These are phyloP conservation scores for Bradypodion pumilum DNA, from an alignment of 2,797 vertebrate species.

Conservation along the genomic window DNA sequence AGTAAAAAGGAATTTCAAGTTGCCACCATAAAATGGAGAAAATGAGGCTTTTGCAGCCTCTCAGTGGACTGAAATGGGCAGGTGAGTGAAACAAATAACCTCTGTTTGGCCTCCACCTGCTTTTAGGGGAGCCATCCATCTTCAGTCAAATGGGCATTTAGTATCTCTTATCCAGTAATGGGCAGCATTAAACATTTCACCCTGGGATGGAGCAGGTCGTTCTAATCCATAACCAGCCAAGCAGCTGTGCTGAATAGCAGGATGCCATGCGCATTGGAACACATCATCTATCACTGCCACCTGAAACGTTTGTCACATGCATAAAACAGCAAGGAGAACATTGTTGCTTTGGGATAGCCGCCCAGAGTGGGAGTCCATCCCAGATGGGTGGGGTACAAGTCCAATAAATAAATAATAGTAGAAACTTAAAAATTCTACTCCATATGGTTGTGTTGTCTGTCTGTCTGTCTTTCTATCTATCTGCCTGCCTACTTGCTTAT, in stretches of 20 bases:
- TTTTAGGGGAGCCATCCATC: background rate
- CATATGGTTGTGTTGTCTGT: background rate
- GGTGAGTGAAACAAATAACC: slow-evolving; percentile 12
- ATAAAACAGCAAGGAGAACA: background rate
- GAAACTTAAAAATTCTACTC: background rate
- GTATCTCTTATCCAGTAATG: background rate
- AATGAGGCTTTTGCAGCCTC: background rate
- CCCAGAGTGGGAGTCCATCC: too few relatives aligned
- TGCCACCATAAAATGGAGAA: slow-evolving; percentile 11
- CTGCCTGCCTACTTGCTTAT: background rate
- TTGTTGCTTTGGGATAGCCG: background rate
- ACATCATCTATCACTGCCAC: background rate
- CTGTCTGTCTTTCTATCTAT: background rate
- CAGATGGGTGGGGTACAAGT: too few relatives aligned
- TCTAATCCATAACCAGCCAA: background rate
- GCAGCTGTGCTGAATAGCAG: background rate
- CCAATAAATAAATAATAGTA: too few relatives aligned
- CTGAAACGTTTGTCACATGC: background rate
- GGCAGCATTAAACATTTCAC: background rate
- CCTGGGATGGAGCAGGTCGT: background rate
- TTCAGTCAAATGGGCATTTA: background rate
- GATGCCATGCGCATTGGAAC: background rate
- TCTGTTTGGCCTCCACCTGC: background rate
- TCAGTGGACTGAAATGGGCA: background rate
- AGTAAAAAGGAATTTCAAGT: background rate